Base-by-base conservation (phyloP, 2,888 invertebrate genomes). In the Plagodis dolabraria region DNA sequence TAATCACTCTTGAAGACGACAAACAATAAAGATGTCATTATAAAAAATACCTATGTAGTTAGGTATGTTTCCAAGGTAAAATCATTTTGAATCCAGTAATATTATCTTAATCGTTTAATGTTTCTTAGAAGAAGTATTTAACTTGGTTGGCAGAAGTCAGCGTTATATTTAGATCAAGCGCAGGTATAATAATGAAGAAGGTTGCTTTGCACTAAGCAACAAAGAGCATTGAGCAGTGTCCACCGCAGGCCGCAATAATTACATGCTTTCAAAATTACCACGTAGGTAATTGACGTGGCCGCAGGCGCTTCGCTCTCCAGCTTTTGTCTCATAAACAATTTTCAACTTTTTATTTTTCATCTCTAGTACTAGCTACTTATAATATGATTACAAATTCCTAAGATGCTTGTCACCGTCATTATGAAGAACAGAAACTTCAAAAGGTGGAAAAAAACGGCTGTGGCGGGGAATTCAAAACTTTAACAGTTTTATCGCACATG, bases 231-330 rank as follows among this genome's bases (percentile, higher is more conserved):
- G 76, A 76, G 71, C 75, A 69, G 78, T 81, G 85, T 83, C 81
- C 77, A 74, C 76, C 68, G 61, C 70, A 76, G 74, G 68, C 71
- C 72, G 68, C 62, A 68, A 77, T 85, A 85, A 87, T 85, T 83
- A 80, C 82, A 74, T 78, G 72, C 77, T 77, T 79, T 72, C 78
- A 67, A 80, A 84, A 85, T 83, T 79, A 78, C 71, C 71, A 74
- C 71, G 76, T 83, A 85, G 72, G 80, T 72, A 76, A 76, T 77
- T 76, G 53, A 38, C 38, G 38, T 8, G 43, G 43, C 12, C 43
- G 11, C 59, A 50, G 49, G 53, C 76, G 74, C 75, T 71, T 67
- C 69, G 70, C 65, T 70, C 68, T 65, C 69, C 70, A 72, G 64
- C 70, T 73, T 76, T 75, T 75, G 71, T 71, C 70, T 66, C 68